Percentiles rank a stretch among this genome's conserved stretches.
These are phyloP conservation scores for Heliconius cydno DNA, from an alignment of 2,888 invertebrate genomes.

Conservation along the genomic window DNA sequence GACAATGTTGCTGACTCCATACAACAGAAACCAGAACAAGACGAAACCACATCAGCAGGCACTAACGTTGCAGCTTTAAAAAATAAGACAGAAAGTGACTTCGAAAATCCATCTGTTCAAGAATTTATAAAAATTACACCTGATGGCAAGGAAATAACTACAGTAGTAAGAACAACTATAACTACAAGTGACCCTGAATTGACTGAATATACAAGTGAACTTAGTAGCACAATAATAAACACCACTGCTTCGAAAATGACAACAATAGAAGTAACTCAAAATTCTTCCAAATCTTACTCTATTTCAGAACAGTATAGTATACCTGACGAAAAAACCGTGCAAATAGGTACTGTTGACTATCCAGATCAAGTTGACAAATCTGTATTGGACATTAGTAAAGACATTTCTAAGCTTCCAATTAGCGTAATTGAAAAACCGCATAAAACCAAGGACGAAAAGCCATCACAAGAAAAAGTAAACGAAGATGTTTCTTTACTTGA, in stretches of 20 bases:
- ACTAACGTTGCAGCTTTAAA: not conserved
- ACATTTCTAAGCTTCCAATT: not conserved
- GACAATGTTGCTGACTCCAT: not conserved
- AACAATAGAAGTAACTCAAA: conserved; percentile 67
- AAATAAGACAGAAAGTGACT: conserved; percentile 46
- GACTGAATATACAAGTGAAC: conserved; percentile 61
- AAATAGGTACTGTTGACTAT: conserved; percentile 52
- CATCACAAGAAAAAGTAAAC: not conserved
- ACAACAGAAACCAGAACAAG: not conserved
- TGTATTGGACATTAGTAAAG: not conserved
- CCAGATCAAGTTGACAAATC: conserved; percentile 59
- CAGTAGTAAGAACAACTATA: conserved; percentile 57
- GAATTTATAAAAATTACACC: conserved; percentile 52
- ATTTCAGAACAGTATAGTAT: conserved; percentile 56
- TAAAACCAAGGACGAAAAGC: not conserved
- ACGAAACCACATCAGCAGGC: not conserved
- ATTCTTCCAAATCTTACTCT: conserved; percentile 65
- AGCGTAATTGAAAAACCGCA: conserved; percentile 18
- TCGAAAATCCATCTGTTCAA: conserved; percentile 55
- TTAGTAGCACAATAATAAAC: conserved; percentile 62
- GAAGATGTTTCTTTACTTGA: not conserved
- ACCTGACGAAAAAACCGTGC: conserved; percentile 54
- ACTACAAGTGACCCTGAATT: conserved; percentile 59
- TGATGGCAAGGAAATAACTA: conserved; percentile 60
- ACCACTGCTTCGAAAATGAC: conserved; percentile 67